Percentiles rank a stretch among this genome's conserved stretches.
Conservation (phyloP, 2,888 invertebrate species). For the Nineta flava region DNA sequence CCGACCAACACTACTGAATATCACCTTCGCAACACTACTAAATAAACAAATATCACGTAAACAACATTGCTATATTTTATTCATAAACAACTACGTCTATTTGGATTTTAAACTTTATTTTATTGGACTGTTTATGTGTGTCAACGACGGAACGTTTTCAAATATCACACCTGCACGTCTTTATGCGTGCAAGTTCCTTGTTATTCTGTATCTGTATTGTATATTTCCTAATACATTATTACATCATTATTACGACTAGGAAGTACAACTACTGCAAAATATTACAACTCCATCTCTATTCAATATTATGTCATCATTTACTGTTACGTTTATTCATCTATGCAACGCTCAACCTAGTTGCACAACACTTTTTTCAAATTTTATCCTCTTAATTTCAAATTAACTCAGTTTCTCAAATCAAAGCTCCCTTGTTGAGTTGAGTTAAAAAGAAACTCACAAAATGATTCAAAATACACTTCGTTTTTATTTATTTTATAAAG, state of each 20-base stretch:
- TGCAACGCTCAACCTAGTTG: too few relatives aligned
- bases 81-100: constrained; percentile 1
- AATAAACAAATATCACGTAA: constrained; percentile 5
- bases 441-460: too few relatives aligned
- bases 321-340: too few relatives aligned
- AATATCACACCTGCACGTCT: neutral
- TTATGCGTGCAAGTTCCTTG: neutral
- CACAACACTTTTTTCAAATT: too few relatives aligned
- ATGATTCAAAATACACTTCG: too few relatives aligned
- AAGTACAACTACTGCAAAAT: neutral
- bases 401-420: too few relatives aligned
- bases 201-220: neutral
- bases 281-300: neutral
- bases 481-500: too few relatives aligned
- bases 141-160: neutral
- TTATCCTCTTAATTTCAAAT: too few relatives aligned
- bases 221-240: neutral
- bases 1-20: constrained; percentile 1
- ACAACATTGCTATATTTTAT: constrained; percentile 2
- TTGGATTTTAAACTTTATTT: neutral
- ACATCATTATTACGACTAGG: neutral
- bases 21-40: constrained; percentile 1
- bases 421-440: too few relatives aligned
- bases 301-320: too few relatives aligned
- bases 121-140: neutral